phyloP scores from a whole-genome alignment of 2,113 vertebrate genomes.

The Euleptes europaea region DNA sequence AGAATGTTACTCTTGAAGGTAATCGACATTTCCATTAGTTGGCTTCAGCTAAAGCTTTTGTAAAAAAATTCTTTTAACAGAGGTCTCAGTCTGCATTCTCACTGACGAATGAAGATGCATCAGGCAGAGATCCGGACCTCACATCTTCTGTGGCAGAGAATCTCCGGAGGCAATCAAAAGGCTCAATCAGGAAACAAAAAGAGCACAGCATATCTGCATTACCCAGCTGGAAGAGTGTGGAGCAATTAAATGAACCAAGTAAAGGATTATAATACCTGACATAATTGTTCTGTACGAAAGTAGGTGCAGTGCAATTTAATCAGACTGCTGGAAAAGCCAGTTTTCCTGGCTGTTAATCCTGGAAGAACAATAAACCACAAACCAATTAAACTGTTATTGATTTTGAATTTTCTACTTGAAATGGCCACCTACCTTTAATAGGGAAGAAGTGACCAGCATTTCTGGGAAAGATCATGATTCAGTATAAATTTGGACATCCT shows the following conservation, averaged over 20 bases:
- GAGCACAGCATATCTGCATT: conserved; percentile 75
- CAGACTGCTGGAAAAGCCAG: neutral
- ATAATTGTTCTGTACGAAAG: neutral
- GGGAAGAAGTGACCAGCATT: conserved; percentile 19
- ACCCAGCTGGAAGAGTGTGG: conserved; percentile 87
- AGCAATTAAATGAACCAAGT: conserved; percentile 88
- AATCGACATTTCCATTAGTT: neutral
- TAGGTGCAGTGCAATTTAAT: neutral
- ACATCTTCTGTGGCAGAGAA: conserved; percentile 42
- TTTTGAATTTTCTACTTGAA: conserved; percentile 14
- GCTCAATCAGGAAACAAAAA: conserved; percentile 74
- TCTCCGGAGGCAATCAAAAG: conserved; percentile 57
- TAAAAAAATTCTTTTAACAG: conserved; percentile 68
- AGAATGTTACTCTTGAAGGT: neutral
- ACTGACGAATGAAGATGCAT: conserved; percentile 79
- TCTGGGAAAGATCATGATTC: conserved; percentile 25
- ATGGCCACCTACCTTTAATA: neutral
- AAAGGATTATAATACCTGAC: conserved; percentile 60
- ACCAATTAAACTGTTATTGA: neutral
- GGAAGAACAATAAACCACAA: conserved; percentile 18
- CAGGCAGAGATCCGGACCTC: conserved; percentile 71
- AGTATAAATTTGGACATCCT: conserved; percentile 9
- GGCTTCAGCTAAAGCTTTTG: conserved; percentile 11
- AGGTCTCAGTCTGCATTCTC: conserved; percentile 85
- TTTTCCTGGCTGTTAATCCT: neutral